These are phyloP conservation scores for Elephas maximus DNA, from an alignment of 2,113 vertebrate genomes.

Conservation along the genomic window DNA sequence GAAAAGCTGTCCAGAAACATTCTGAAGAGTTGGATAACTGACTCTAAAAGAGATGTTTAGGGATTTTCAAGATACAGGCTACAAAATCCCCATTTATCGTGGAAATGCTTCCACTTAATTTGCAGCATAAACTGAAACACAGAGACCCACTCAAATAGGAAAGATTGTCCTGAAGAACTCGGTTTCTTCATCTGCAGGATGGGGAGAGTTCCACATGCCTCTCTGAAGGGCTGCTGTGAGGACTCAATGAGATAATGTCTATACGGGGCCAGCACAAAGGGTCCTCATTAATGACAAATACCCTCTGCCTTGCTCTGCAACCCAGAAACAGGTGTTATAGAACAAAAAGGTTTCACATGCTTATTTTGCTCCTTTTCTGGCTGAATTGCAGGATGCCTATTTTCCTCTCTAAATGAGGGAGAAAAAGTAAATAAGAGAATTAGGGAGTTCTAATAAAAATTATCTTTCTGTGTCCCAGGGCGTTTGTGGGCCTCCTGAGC, in stretches of 20 bases:
- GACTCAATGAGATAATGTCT: neutral
- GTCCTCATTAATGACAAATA: neutral
- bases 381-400: neutral
- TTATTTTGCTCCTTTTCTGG: constrained; percentile 32
- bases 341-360: neutral
- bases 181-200: neutral
- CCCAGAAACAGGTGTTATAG: neutral
- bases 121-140: neutral
- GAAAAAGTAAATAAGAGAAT: neutral
- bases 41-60: neutral
- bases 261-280: neutral
- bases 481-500: neutral
- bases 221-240: neutral
- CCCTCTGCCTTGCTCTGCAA: neutral
- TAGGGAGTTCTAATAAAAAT: too few species aligned
- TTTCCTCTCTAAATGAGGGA: neutral
- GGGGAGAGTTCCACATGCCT: neutral
- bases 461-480: neutral
- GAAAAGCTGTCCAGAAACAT: neutral
- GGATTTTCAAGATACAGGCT: neutral
- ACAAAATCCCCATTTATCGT: neutral
- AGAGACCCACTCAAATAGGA: neutral
- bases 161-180: neutral
- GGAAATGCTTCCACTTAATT: accelerated
- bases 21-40: neutral